Percentiles rank a stretch among this genome's conserved stretches.
phyloP scores from a whole-genome alignment of 2,113 vertebrate species.

The zebrafish (Danio rerio) region GRCz12tu NC_133178.1:31662501-31663000 shows the following conservation, averaged over 20 bases:
- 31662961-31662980: neutral
- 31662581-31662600: slow-evolving; percentile 11
- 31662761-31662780: neutral
- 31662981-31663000: neutral
- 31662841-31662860: neutral
- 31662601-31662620: neutral
- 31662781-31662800: neutral
- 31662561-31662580: neutral
- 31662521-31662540: neutral
- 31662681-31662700: slow-evolving; percentile 16
- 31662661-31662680: slow-evolving; percentile 10
- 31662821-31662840: neutral
- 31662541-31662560: slow-evolving; percentile 14
- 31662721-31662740: slow-evolving; percentile 17
- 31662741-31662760: slow-evolving; percentile 60
- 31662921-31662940: neutral
- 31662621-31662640: neutral
- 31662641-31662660: neutral
- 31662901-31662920: slow-evolving; percentile 1
- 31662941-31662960: neutral
- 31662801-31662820: slow-evolving; percentile 29
- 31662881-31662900: slow-evolving; percentile 6
- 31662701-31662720: slow-evolving; percentile 48
- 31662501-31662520: neutral
- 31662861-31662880: neutral